Conservation (phyloP, 2,888 invertebrate species). For the Zaprionus lineosus region DNA sequence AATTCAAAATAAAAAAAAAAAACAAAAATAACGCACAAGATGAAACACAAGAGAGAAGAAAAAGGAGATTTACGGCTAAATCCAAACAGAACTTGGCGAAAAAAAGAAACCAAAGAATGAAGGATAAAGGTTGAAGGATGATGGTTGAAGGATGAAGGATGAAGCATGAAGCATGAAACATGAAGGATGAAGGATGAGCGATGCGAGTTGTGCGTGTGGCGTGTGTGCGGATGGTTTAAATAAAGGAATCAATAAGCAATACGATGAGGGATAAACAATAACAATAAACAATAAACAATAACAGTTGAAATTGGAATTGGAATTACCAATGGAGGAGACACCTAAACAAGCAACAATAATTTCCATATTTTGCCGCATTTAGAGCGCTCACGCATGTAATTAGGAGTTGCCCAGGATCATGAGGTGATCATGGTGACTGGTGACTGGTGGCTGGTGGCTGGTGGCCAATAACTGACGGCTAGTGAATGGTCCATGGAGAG, state of each 20-base stretch:
- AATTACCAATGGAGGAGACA: constrained; percentile 41
- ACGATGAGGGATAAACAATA: neutral
- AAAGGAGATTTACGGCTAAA: constrained; percentile 34
- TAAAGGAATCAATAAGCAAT: constrained; percentile 22
- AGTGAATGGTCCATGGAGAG: too few relatives aligned
- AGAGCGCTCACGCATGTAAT: constrained; percentile 79
- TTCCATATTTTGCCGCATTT: constrained; percentile 68
- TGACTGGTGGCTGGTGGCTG: too few relatives aligned
- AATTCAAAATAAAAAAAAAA: constrained; percentile 11
- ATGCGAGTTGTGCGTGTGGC: constrained; percentile 55
- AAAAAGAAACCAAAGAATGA: constrained; percentile 39
- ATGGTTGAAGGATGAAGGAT: constrained; percentile 20
- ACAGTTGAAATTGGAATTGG: constrained; percentile 63
- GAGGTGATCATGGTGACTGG: constrained; percentile 8
- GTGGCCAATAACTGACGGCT: too few relatives aligned
- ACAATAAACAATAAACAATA: constrained; percentile 14
- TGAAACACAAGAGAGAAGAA: neutral
- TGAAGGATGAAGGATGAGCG: constrained; percentile 39
- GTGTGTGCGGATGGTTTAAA: constrained; percentile 44
- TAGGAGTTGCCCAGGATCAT: constrained; percentile 60
- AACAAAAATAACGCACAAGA: too few relatives aligned
- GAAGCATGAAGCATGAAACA: constrained; percentile 34
- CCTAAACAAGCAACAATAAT: constrained; percentile 70
- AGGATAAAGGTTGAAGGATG: constrained; percentile 48
- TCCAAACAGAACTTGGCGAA: constrained; percentile 40